Base-by-base conservation (phyloP, 1,140 invertebrate species). In the Berghia stephanieae region DNA sequence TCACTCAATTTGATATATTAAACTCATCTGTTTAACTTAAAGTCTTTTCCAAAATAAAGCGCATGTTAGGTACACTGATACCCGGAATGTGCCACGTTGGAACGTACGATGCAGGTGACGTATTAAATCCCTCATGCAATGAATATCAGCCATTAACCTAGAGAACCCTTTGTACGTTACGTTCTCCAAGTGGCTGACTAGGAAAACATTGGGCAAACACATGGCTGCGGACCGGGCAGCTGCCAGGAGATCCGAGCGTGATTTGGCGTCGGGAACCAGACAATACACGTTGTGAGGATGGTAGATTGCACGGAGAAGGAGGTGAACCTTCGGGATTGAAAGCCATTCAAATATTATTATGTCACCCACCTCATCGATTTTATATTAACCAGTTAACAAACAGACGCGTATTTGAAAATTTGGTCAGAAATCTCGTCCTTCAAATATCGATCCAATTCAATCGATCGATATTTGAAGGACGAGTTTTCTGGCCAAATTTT, bases 231-330 rank as follows among this genome's bases (percentile, higher is more conserved):
- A 81, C 8, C 77, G 78, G 55, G 88, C 83, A 0, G 80, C 63
- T 2, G 79, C 68, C 44, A 81, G 79, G 27, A 86, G 60, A 4
- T 77, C 71, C 8, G 42, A 34, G 27, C 76, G 57, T 0, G 82
- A 42, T 40, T 83, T 84, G 10, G 46, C 72, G 75, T 90, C 89
- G 10, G 89, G 80, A 73, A 88, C 87, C 42, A 90, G 83, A 79
- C 88, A 89, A 78, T 89, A 90, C 31, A 85, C 79, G 78, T 90
- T 90, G 49, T 89, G 86, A 8, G 86, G 84, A 10, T 84, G 74
- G 68, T 89, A 89, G 36, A 90, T 86, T 0, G 80, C 77, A 21
- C 86, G 68, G 8, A 90, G 69, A 21, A 90, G 73, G 52, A 83
- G 82, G 75, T 89, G 85, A 0, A 83, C 80, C 77, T 88, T 60